Percentiles rank a stretch among this genome's conserved stretches.
These are phyloP conservation scores for Phrynocephalus guinanensis DNA, from an alignment of 2,797 vertebrate genomes.

Conservation along the genomic window DNA sequence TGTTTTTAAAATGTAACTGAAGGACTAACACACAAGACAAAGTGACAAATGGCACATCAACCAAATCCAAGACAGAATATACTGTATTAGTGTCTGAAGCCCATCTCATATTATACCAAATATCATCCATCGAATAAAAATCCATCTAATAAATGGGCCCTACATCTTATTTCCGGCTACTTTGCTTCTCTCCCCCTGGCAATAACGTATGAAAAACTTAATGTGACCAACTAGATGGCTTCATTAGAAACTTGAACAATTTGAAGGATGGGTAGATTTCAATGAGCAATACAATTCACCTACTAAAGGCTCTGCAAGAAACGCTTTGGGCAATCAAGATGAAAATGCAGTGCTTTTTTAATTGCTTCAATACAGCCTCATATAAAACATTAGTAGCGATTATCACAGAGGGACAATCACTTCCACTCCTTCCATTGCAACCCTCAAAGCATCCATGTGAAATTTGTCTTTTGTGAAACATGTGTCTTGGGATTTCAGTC, in stretches of 20 bases:
- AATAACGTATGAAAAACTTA: not conserved
- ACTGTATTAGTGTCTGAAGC: no score
- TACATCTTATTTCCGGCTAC: not conserved
- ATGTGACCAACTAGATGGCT: not conserved
- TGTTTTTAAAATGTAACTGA: not conserved
- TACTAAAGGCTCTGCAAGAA: not conserved
- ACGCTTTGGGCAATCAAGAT: not conserved
- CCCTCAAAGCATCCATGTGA: not conserved
- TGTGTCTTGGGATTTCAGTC: no score
- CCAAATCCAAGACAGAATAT: no score
- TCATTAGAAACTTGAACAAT: rapidly evolving
- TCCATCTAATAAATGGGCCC: no score
- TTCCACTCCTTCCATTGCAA: not conserved
- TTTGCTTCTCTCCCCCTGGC: no score
- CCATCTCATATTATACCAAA: not conserved
- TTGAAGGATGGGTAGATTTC: not conserved
- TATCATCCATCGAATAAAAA: not conserved
- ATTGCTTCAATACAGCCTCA: not conserved
- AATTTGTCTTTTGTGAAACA: not conserved
- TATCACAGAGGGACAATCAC: not conserved
- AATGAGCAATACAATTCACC: conserved; percentile 9
- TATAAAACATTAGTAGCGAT: not conserved
- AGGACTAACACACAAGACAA: no score
- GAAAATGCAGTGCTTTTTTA: conserved; percentile 1
- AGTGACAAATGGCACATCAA: no score